Evolutionary conservation across 1,140 invertebrate genomes (phyloP).

Genomic region (Euura saliciscinereae): DNA sequence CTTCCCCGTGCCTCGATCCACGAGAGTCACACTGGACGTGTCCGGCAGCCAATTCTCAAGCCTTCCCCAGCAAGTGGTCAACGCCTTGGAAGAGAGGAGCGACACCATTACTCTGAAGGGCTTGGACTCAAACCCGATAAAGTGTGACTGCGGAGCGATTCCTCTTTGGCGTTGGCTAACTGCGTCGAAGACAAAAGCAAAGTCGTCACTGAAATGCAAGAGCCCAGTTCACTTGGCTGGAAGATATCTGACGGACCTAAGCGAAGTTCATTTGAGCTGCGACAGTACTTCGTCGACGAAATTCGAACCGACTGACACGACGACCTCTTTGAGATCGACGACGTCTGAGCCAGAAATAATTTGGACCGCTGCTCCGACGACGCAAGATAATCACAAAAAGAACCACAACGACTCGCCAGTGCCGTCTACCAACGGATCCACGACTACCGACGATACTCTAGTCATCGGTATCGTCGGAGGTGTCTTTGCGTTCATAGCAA

Average conservation of each 20-base stretch:
- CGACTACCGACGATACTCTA: conserved; percentile 86
- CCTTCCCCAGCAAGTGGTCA: conserved; percentile 76
- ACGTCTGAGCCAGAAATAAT: conserved; percentile 84
- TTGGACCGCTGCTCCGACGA: conserved; percentile 79
- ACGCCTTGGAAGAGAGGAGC: conserved; percentile 79
- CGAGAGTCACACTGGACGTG: conserved; percentile 77
- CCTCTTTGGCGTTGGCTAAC: conserved; percentile 80
- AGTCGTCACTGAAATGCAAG: conserved; percentile 68
- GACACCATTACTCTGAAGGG: conserved; percentile 75
- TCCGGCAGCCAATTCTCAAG: conserved; percentile 78
- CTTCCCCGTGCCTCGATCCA: conserved; percentile 88
- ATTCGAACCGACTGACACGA: conserved; percentile 59
- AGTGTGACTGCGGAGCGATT: conserved; percentile 83
- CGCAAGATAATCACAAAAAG: conserved; percentile 57
- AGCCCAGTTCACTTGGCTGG: conserved; percentile 72
- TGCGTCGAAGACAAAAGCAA: conserved; percentile 51
- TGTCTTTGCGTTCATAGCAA: conserved; percentile 87
- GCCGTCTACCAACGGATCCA: conserved; percentile 42
- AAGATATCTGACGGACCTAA: conserved; percentile 73
- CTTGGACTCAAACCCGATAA: conserved; percentile 77
- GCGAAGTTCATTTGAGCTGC: conserved; percentile 80
- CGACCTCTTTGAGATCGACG: conserved; percentile 61
- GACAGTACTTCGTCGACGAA: conserved; percentile 59
- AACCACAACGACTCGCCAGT: conserved; percentile 59
- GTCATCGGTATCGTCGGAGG: conserved; percentile 92